These are phyloP conservation scores for Alouatta palliata DNA, from an alignment of 2,113 vertebrate species.

Conservation along the genomic window DNA sequence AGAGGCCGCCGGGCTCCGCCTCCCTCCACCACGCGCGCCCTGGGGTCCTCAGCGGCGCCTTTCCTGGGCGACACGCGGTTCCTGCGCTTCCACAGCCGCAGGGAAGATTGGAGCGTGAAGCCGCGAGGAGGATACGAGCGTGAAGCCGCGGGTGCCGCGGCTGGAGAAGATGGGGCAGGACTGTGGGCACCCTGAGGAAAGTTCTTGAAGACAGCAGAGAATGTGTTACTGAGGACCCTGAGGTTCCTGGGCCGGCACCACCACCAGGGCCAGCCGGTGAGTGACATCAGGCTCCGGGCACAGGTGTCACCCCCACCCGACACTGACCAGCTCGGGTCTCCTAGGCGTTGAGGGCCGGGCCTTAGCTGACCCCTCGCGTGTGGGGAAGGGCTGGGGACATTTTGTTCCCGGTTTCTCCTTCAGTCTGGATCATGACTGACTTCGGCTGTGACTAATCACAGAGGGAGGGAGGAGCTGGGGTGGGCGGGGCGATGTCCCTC, in stretches of 20 bases:
- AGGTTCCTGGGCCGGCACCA: neutral
- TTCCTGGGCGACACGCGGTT: neutral
- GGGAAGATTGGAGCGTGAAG: neutral
- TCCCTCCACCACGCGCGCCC: neutral
- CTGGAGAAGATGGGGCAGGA: neutral
- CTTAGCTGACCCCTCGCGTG: neutral
- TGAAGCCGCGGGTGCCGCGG: neutral
- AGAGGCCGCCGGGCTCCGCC: neutral
- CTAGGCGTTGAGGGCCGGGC: neutral
- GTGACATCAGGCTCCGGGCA: neutral
- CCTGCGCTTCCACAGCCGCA: no score
- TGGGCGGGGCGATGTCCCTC: neutral
- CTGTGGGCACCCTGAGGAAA: neutral
- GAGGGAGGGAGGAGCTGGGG: neutral
- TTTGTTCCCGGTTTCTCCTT: neutral
- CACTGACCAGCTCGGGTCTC: neutral
- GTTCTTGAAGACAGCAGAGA: neutral
- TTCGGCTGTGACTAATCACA: neutral
- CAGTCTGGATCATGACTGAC: neutral
- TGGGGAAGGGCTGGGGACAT: neutral
- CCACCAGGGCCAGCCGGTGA: neutral
- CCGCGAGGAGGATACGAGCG: no score
- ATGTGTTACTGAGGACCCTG: neutral
- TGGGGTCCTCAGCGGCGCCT: neutral
- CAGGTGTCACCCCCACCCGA: fast-evolving